These are phyloP conservation scores for Gymnorhina tibicen DNA, from an alignment of 2,113 vertebrate species.

Conservation along the genomic window DNA sequence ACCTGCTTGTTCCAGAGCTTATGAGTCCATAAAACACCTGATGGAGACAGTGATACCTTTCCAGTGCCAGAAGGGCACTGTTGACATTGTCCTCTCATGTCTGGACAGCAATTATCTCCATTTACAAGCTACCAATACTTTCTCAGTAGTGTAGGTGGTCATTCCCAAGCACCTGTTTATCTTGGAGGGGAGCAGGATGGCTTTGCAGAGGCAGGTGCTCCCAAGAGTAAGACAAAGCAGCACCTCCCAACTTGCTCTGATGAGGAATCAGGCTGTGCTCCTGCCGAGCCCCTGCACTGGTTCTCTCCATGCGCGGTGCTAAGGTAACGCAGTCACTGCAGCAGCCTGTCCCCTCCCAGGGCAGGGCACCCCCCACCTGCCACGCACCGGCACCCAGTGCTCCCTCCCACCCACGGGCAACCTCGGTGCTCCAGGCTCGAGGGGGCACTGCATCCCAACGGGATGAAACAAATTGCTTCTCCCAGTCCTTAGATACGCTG, in stretches of 20 bases:
- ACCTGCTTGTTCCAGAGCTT: neutral
- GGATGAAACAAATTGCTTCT: neutral
- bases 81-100: neutral
- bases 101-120: neutral
- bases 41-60: neutral
- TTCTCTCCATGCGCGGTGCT: rapidly evolving
- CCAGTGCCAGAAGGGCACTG: neutral
- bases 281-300: neutral
- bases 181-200: neutral
- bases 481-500: neutral
- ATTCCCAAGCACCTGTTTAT: neutral
- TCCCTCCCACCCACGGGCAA: neutral
- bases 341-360: neutral
- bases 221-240: neutral
- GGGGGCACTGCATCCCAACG: neutral
- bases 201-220: neutral
- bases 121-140: neutral
- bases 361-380: neutral
- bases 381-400: neutral
- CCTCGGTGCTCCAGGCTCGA: neutral
- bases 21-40: neutral
- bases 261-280: neutral
- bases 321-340: rapidly evolving
- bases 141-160: neutral
- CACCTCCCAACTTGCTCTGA: rapidly evolving